These are phyloP conservation scores for Camelus dromedarius DNA, from an alignment of 2,113 vertebrate genomes.

Conservation along the genomic window DNA sequence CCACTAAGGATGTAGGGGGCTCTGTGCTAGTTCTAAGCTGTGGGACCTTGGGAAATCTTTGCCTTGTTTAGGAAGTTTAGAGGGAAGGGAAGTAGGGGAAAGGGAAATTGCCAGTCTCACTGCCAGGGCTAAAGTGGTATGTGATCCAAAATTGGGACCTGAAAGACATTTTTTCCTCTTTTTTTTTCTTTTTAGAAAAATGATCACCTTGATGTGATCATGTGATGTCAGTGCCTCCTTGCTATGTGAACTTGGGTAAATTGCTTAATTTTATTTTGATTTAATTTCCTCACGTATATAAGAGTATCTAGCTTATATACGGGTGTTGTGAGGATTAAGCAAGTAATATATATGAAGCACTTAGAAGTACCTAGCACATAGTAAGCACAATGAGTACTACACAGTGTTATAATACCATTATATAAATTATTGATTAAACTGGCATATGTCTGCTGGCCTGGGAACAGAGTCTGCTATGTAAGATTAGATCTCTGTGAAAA, in stretches of 20 bases:
- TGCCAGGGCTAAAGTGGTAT: background rate
- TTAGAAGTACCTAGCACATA: background rate
- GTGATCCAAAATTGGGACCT: background rate
- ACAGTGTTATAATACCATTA: background rate
- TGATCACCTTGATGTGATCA: background rate
- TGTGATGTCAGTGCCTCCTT: background rate
- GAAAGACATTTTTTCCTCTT: background rate
- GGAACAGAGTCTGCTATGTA: background rate
- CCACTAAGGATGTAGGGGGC: background rate
- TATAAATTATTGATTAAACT: background rate
- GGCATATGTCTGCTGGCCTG: background rate
- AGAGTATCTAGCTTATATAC: background rate
- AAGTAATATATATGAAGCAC: background rate
- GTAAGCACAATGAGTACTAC: background rate
- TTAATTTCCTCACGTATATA: background rate
- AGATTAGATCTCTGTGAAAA: background rate
- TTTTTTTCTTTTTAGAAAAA: background rate
- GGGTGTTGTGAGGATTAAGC: background rate
- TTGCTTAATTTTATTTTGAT: constrained; percentile 29
- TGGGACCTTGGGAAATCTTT: background rate
- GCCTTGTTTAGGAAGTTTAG: background rate
- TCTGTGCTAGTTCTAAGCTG: background rate
- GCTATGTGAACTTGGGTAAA: background rate
- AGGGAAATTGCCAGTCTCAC: background rate
- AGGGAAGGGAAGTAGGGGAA: background rate